Conservation (phyloP, 2,888 invertebrate species). For the Gari tellinella region DNA sequence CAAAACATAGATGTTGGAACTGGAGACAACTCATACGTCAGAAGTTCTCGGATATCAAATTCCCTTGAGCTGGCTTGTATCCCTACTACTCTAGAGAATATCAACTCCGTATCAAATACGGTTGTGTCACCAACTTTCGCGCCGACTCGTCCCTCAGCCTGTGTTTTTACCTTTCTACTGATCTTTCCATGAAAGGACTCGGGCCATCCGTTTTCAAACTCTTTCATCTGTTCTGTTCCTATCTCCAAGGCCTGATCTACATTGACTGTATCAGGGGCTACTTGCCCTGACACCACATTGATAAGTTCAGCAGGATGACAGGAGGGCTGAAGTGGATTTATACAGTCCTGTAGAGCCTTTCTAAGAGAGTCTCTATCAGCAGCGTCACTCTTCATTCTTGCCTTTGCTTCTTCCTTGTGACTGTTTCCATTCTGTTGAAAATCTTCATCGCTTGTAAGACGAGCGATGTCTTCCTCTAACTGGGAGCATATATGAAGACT, state of each 20-base stretch:
- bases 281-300: slow-evolving; percentile 26
- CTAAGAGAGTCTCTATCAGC: slow-evolving; percentile 27
- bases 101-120: slow-evolving; percentile 28
- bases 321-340: slow-evolving; percentile 9
- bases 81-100: slow-evolving; percentile 24
- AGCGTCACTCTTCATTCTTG: slow-evolving; percentile 6
- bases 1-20: slow-evolving; percentile 40
- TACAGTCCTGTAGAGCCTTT: slow-evolving; percentile 23
- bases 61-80: slow-evolving; percentile 23
- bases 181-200: slow-evolving; percentile 5
- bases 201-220: slow-evolving; percentile 22
- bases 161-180: slow-evolving; percentile 1
- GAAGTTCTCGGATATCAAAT: slow-evolving; percentile 10
- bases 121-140: slow-evolving; percentile 9
- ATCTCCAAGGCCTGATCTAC: slow-evolving; percentile 27
- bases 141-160: slow-evolving; percentile 1
- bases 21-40: slow-evolving; percentile 17
- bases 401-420: slow-evolving; percentile 28
- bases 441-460: slow-evolving; percentile 13
- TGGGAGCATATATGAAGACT: slow-evolving; percentile 53
- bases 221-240: slow-evolving; percentile 11
- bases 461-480: slow-evolving; percentile 30
- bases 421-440: neutral
- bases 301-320: slow-evolving; percentile 13
- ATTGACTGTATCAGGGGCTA: slow-evolving; percentile 8